phyloP scores from a whole-genome alignment of 2,888 invertebrate species.

The Diaphora mendica region DNA sequence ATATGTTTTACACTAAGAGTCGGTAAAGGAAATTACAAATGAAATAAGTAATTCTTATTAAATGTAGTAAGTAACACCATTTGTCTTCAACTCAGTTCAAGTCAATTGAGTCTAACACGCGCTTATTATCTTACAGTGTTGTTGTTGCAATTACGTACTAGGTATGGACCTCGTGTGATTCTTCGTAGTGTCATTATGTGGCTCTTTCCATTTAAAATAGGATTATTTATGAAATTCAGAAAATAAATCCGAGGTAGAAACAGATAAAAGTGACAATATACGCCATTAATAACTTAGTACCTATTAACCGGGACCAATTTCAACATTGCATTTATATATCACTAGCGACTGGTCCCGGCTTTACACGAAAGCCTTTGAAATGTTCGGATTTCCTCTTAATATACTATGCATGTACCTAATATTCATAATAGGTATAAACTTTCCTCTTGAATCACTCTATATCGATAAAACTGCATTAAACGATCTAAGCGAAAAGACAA shows the following conservation, averaged over 20 bases:
- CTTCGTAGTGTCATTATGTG: constrained; percentile 17
- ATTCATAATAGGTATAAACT: too few species aligned
- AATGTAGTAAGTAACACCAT: constrained; percentile 1
- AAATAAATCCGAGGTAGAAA: neutral
- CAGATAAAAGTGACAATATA: too few species aligned
- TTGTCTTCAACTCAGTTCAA: constrained; percentile 4
- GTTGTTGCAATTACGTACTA: neutral
- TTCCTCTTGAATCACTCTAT: too few species aligned
- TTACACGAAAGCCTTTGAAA: too few species aligned
- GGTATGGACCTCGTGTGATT: constrained; percentile 15
- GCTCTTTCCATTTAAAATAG: constrained; percentile 16
- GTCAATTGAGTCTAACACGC: constrained; percentile 19
- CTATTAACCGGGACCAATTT: too few species aligned
- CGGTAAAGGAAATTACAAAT: neutral
- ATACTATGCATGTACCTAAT: too few species aligned
- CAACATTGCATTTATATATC: too few species aligned
- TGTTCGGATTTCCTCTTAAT: too few species aligned
- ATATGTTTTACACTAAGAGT: neutral
- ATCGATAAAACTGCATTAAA: too few species aligned
- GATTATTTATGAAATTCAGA: neutral
- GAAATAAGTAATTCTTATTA: constrained; percentile 3
- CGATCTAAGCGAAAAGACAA: too few species aligned
- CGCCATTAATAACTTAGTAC: too few species aligned
- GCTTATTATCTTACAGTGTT: constrained; percentile 13
- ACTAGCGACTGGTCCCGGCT: too few species aligned